Conservation (phyloP, 2,113 vertebrate species). For the Paramormyrops kingsleyae region DNA sequence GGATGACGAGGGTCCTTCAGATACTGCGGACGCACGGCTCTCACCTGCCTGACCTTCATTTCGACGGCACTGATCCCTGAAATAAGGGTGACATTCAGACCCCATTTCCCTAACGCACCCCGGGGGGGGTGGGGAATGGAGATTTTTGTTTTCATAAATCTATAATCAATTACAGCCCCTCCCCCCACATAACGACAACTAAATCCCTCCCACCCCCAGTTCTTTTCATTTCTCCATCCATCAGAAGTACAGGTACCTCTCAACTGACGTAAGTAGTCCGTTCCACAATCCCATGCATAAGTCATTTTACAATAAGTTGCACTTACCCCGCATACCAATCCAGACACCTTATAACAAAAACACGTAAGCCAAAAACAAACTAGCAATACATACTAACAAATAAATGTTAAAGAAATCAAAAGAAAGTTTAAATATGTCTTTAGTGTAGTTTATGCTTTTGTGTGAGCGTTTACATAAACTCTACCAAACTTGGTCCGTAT, state of each 20-base stretch:
- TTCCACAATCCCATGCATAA: neutral
- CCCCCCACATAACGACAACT: neutral
- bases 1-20: neutral
- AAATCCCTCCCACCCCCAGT: neutral
- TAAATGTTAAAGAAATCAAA: neutral
- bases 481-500: neutral
- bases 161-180: neutral
- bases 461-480: neutral
- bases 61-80: neutral
- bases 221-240: neutral
- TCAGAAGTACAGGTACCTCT: neutral
- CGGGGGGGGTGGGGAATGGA: neutral
- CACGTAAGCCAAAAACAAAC: neutral
- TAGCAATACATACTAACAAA: neutral
- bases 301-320: neutral
- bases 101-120: neutral
- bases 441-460: neutral
- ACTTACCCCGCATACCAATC: neutral
- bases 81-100: neutral
- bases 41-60: neutral
- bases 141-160: neutral
- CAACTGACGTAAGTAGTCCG: neutral
- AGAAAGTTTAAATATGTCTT: neutral
- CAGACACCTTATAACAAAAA: neutral
- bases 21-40: neutral